Evolutionary conservation across 30 jellyfish, hydroid and myxozoan genomes (phyloP).

Genomic region (Pseudorhiza aurosa): DNA sequence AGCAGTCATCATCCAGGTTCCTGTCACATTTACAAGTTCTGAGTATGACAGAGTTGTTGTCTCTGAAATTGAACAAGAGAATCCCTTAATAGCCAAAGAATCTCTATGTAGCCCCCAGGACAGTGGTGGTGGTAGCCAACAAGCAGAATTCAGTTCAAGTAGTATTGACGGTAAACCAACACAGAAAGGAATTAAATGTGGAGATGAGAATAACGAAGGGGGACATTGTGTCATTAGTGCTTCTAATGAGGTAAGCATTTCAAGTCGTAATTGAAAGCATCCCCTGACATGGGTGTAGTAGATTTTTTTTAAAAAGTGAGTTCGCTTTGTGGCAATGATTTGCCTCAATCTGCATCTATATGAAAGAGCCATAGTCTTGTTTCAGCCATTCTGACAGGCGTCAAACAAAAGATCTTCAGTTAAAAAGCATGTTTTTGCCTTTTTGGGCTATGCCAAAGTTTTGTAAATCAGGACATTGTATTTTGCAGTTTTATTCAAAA

Average conservation of each 20-base stretch:
- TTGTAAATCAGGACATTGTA: no score
- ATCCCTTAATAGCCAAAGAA: not conserved
- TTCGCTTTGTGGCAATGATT: not conserved
- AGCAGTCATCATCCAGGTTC: not conserved
- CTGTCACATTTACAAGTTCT: conserved; percentile 9
- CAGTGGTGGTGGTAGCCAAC: not conserved
- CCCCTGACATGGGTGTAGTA: no score
- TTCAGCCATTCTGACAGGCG: no score
- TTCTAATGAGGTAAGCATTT: not conserved
- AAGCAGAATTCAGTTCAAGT: not conserved
- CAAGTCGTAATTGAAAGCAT: no score
- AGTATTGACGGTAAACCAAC: not conserved
- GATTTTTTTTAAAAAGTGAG: no score
- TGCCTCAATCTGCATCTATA: no score
- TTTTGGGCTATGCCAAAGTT: no score
- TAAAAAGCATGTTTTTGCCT: no score
- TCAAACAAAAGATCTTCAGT: no score
- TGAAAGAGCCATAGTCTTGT: no score
- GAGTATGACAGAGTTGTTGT: conserved; percentile 38
- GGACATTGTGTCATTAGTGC: not conserved
- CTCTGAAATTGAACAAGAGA: conserved; percentile 25
- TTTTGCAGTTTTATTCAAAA: no score
- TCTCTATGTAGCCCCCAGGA: not conserved
- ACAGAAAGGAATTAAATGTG: not conserved
- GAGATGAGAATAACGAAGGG: not conserved